A percentile compares a stretch with the other conserved stretches of the same genome.
Conservation (phyloP, 2,113 vertebrate species). For the Fulmarus glacialis region DNA sequence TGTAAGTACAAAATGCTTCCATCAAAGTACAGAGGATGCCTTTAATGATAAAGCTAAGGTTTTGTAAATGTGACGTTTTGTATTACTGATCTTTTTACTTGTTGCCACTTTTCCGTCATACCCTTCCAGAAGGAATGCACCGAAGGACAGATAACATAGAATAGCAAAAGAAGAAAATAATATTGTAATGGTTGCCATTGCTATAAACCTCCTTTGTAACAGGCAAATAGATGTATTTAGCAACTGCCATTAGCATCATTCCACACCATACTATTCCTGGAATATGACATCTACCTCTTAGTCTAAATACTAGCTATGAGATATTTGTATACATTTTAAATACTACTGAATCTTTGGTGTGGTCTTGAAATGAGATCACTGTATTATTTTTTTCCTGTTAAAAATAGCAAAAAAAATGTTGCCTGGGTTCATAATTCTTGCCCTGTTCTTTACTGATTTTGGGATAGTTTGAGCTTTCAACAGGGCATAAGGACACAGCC, state of each 20-base stretch:
- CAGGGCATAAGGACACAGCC: conserved; percentile 29
- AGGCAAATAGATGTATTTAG: conserved; percentile 33
- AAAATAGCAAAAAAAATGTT: not conserved
- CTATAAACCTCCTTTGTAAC: not conserved
- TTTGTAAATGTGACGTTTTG: conserved; percentile 34
- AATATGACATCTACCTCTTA: conserved; percentile 81
- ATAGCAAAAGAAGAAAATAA: conserved; percentile 38
- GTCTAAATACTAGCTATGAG: conserved; percentile 77
- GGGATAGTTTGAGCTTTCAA: not conserved
- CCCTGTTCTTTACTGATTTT: conserved; percentile 29
- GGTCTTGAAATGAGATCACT: conserved; percentile 9
- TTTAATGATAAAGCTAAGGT: conserved; percentile 31
- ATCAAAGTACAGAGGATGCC: conserved; percentile 38
- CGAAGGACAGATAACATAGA: conserved; percentile 48
- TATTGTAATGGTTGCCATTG: conserved; percentile 1
- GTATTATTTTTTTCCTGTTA: not conserved
- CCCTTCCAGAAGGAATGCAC: conserved; percentile 72
- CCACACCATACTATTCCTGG: conserved; percentile 55
- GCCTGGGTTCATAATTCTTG: not conserved
- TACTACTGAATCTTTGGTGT: conserved; percentile 11
- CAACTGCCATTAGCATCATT: conserved; percentile 14
- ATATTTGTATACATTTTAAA: conserved; percentile 69
- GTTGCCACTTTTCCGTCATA: conserved; percentile 31
- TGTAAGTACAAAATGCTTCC: conserved; percentile 64
- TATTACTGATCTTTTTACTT: conserved; percentile 50